Evolutionary conservation across 2,888 invertebrate species (phyloP).

Genomic region (Caenorhabditis sp.): DNA sequence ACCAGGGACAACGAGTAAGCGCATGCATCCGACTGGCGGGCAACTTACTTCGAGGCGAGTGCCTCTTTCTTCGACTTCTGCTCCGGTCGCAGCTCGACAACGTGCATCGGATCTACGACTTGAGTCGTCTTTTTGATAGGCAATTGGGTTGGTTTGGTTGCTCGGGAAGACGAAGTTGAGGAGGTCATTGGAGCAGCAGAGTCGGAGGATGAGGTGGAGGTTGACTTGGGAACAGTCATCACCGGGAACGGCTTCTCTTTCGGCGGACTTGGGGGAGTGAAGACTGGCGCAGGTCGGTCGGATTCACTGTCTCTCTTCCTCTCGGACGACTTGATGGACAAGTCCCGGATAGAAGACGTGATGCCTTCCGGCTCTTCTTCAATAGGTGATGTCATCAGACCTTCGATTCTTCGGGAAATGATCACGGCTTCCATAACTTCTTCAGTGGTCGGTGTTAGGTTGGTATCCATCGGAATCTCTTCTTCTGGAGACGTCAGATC

Average conservation of each 20-base stretch:
- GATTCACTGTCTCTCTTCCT: constrained; percentile 21
- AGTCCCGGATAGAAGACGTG: constrained; percentile 52
- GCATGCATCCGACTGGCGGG: background rate
- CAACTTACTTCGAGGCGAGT: constrained; percentile 53
- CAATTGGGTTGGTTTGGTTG: constrained; percentile 55
- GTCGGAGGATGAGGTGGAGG: constrained; percentile 54
- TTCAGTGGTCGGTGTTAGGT: constrained; percentile 65
- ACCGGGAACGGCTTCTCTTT: constrained; percentile 51
- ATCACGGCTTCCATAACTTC: constrained; percentile 56
- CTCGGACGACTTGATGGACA: constrained; percentile 42
- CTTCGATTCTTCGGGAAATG: constrained; percentile 54
- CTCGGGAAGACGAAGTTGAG: constrained; percentile 25
- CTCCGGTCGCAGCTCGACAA: constrained; percentile 54
- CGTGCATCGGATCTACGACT: constrained; percentile 52
- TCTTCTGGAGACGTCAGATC: constrained; percentile 73
- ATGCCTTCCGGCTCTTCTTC: constrained; percentile 59
- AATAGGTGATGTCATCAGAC: constrained; percentile 58
- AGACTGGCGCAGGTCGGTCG: constrained; percentile 56
- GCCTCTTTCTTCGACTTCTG: constrained; percentile 54
- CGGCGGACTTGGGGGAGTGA: constrained; percentile 64
- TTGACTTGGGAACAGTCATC: constrained; percentile 46
- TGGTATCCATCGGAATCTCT: constrained; percentile 76
- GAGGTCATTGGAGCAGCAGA: constrained; percentile 38
- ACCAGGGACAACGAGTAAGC: constrained; percentile 13
- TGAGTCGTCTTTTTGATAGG: constrained; percentile 47